Base-by-base conservation (phyloP, 2,113 vertebrate genomes). In the Paramisgurnus dabryanus region DNA sequence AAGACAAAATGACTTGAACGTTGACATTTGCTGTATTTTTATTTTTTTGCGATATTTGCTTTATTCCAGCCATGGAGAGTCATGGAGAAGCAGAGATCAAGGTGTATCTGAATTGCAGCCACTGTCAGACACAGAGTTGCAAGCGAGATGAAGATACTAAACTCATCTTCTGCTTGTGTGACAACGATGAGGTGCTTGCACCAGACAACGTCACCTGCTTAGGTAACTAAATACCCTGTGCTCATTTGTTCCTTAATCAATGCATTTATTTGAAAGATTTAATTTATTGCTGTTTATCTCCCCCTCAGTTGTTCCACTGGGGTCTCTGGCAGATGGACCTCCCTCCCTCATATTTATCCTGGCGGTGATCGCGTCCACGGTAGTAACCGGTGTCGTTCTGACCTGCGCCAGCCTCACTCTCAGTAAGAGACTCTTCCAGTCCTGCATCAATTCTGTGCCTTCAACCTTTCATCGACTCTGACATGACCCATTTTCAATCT, bases 31-130 rank as follows among this genome's bases (percentile, higher is more conserved):
- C 11, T 64, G 34, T 4, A 41, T 1, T 40, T 40, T 13, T 50
- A 22, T 50, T 65, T 18, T 63, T 79, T 86, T 68, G 82, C 58
- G 22, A 22, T 49, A 27, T 81, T 79, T 80, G 79, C 85, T 72
- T 3, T 72, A 7, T 83, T 50, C 64, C 71, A 98, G 95, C 90
- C 67, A 94, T 93, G 90, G 96, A 96, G 83, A 95, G 92, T 81
- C 95, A 97, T 0, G 94, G 97, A 1, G 96, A 98, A 80, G 95
- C 94, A 82, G 94, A 95, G 83, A 95, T 97, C 89, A 90, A 92
- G 88, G 91, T 95, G 63, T 92, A 94, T 53, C 90, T 95, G 27
- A 97, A 94, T 85, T 97, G 95, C 86, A 96, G 93, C 88, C 95
- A 97, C 86, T 97, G 96, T 77, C 90, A 95, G 83, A 93, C 92